phyloP scores from a whole-genome alignment of 2,113 vertebrate genomes.

The Tragelaphus strepsiceros region DNA sequence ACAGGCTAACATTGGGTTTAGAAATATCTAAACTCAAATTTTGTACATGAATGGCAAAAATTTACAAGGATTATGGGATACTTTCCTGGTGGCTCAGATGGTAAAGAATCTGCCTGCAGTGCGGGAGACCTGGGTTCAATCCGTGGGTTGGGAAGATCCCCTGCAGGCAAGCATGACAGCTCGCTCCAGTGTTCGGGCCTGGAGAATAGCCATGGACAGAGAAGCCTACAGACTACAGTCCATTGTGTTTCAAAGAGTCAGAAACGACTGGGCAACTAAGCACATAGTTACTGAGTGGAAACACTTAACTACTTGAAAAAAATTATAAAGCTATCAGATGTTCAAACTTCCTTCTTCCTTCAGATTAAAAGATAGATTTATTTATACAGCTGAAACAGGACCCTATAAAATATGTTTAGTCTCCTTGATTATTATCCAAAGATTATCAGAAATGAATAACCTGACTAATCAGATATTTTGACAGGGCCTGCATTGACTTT shows the following conservation, averaged over 20 bases:
- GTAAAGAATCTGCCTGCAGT: neutral
- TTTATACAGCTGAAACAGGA: slow-evolving; percentile 42
- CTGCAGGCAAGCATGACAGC: neutral
- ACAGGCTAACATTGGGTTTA: neutral
- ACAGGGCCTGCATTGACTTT: neutral
- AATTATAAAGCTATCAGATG: slow-evolving; percentile 10
- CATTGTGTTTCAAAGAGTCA: neutral
- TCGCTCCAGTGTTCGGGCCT: neutral
- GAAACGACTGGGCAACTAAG: neutral
- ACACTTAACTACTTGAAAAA: neutral
- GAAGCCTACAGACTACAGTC: neutral
- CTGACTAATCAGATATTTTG: neutral
- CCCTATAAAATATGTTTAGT: neutral
- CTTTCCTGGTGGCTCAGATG: neutral
- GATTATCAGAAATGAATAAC: slow-evolving; percentile 27
- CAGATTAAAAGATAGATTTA: slow-evolving; percentile 39
- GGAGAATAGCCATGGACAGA: neutral
- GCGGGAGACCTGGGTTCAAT: neutral
- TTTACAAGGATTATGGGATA: neutral
- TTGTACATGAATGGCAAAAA: neutral
- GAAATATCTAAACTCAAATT: neutral
- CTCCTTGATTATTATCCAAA: neutral
- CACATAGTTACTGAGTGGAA: neutral
- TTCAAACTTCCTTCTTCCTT: slow-evolving; percentile 38
- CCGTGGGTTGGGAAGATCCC: neutral